Evolutionary conservation across 2,797 vertebrate genomes (phyloP).

Genomic region (Iguana delicatissima): DNA sequence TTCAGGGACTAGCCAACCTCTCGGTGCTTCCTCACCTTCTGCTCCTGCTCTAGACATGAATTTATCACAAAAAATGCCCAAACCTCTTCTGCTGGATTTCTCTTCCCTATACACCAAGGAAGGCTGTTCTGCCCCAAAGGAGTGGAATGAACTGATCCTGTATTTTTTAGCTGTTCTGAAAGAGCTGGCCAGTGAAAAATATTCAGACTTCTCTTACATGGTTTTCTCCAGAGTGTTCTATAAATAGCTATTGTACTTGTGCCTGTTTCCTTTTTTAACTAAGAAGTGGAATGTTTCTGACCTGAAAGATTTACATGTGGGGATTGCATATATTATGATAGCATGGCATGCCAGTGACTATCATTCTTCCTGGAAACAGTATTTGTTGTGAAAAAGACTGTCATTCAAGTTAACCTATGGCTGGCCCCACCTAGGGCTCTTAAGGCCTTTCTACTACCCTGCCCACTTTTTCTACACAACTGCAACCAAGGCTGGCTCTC

Average conservation of each 20-base stretch:
- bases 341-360: background rate
- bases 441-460: too few species aligned
- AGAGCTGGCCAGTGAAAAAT: slow-evolving; percentile 1
- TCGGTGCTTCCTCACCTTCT: background rate
- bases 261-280: background rate
- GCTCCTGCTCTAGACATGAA: background rate
- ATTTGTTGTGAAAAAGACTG: background rate
- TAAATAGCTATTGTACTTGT: slow-evolving; percentile 15
- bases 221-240: background rate
- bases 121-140: background rate
- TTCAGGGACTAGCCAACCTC: background rate
- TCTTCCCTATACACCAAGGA: background rate
- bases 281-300: slow-evolving; percentile 6
- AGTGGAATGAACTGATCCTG: background rate
- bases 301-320: background rate
- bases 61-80: background rate
- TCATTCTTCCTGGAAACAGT: background rate
- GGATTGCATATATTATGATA: background rate
- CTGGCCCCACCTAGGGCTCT: too few species aligned
- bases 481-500: background rate
- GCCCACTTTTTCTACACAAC: background rate
- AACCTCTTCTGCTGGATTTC: background rate
- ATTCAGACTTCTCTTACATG: background rate
- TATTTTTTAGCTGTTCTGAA: background rate
- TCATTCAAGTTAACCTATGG: background rate